phyloP scores from a whole-genome alignment of 2,888 invertebrate genomes.

The Erpobdella octoculata region DNA sequence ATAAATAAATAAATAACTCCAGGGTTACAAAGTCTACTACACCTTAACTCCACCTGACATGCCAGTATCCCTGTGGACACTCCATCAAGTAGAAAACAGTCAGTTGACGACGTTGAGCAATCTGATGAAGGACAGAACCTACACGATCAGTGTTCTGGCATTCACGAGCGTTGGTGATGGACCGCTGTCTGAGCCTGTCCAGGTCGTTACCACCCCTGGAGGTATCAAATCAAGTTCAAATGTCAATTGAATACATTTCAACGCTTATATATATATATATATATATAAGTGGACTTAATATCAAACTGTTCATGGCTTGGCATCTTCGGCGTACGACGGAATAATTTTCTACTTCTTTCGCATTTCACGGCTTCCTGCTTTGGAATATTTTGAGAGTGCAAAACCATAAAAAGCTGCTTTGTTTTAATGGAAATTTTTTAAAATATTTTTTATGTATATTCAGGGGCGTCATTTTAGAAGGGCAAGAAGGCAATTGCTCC shows the following conservation, averaged over 20 bases:
- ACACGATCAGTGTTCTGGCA: conserved; percentile 73
- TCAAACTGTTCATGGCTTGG: no score
- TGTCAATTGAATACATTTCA: background rate
- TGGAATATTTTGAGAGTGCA: no score
- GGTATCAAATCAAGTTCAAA: conserved; percentile 44
- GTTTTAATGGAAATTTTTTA: no score
- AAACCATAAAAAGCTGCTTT: no score
- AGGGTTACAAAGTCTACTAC: conserved; percentile 96
- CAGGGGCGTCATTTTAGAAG: no score
- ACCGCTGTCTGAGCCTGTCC: conserved; percentile 88
- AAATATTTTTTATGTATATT: no score
- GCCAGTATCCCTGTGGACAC: conserved; percentile 80
- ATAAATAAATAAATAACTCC: conserved; percentile 39
- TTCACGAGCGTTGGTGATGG: conserved; percentile 89
- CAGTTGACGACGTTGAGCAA: conserved; percentile 69
- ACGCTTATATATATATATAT: no score
- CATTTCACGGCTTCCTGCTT: no score
- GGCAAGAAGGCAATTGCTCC: no score
- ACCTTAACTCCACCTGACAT: conserved; percentile 74
- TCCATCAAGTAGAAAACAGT: conserved; percentile 85
- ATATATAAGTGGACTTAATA: no score
- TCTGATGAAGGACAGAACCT: conserved; percentile 80
- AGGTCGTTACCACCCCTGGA: conserved; percentile 91
- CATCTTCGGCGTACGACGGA: no score
- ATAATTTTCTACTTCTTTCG: no score